Percentiles rank a stretch among this genome's conserved stretches.
These are phyloP conservation scores for Agrilus biguttatus DNA, from an alignment of 2,888 invertebrate species.

Conservation along the genomic window DNA sequence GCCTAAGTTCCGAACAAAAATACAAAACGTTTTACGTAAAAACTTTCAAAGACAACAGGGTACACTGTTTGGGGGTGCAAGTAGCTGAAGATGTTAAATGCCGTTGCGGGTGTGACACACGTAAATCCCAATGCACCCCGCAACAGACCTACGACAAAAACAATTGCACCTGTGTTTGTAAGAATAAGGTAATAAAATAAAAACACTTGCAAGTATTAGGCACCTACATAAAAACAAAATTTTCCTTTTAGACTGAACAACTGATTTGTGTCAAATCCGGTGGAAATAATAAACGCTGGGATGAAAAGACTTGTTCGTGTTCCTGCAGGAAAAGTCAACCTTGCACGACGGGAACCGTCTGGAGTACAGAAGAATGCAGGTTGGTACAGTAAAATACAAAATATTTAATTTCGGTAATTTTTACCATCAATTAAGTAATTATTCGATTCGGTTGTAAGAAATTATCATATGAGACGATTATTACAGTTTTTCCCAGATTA, in stretches of 20 bases:
- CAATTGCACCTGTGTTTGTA: conserved; percentile 22
- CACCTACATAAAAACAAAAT: not conserved
- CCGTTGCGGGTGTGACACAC: conserved; percentile 18
- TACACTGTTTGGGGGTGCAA: conserved; percentile 17
- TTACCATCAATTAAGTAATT: too few relatives aligned
- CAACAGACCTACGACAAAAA: conserved; percentile 19
- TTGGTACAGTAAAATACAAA: conserved; percentile 8
- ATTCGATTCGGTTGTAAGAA: too few relatives aligned
- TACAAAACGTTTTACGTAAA: conserved; percentile 16
- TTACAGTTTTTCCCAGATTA: too few relatives aligned
- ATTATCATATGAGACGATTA: too few relatives aligned
- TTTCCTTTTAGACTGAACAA: conserved; percentile 8
- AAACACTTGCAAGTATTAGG: conserved; percentile 1
- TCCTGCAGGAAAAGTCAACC: conserved; percentile 15
- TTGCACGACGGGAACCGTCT: conserved; percentile 23
- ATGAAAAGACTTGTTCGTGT: conserved; percentile 20
- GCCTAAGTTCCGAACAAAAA: conserved; percentile 13
- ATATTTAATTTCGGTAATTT: too few relatives aligned
- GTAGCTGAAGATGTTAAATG: conserved; percentile 21
- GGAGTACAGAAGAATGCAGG: conserved; percentile 21
- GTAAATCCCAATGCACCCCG: conserved; percentile 13
- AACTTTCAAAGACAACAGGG: conserved; percentile 9
- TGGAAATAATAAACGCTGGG: conserved; percentile 16
- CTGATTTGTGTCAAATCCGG: too few relatives aligned
- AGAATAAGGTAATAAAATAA: conserved; percentile 15